These are phyloP conservation scores for Prolemur simus DNA, from an alignment of 2,113 vertebrate species.

Conservation along the genomic window DNA sequence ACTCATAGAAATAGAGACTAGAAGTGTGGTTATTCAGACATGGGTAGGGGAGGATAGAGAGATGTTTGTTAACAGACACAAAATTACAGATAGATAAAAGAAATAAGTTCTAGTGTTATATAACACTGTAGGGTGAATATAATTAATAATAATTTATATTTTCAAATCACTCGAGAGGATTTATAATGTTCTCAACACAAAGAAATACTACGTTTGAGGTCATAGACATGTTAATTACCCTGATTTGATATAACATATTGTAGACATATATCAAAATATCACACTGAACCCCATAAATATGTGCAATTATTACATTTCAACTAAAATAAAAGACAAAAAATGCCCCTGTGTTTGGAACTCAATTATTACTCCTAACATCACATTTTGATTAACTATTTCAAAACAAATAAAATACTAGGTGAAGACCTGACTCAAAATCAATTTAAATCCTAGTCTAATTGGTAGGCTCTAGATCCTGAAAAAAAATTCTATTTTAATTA, in stretches of 20 bases:
- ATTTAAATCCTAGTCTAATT: constrained; percentile 4
- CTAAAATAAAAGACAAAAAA: neutral
- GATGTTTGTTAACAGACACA: neutral
- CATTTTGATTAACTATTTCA: constrained; percentile 30
- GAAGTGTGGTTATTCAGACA: neutral
- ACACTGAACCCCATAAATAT: neutral
- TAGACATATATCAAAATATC: neutral
- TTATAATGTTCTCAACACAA: neutral
- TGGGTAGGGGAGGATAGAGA: neutral
- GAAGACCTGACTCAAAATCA: neutral
- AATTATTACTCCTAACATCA: neutral
- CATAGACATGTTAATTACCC: neutral
- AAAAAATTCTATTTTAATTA: neutral
- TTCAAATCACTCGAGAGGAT: neutral
- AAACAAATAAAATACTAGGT: neutral
- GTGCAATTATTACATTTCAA: neutral
- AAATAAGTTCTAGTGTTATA: neutral
- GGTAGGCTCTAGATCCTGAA: neutral
- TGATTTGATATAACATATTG: neutral
- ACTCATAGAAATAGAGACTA: neutral
- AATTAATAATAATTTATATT: neutral
- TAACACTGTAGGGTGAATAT: neutral
- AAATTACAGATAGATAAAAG: neutral
- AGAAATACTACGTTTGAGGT: neutral
- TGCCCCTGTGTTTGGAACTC: neutral